These are phyloP conservation scores for Diogma glabrata DNA, from an alignment of 2,888 invertebrate genomes.

Conservation along the genomic window DNA sequence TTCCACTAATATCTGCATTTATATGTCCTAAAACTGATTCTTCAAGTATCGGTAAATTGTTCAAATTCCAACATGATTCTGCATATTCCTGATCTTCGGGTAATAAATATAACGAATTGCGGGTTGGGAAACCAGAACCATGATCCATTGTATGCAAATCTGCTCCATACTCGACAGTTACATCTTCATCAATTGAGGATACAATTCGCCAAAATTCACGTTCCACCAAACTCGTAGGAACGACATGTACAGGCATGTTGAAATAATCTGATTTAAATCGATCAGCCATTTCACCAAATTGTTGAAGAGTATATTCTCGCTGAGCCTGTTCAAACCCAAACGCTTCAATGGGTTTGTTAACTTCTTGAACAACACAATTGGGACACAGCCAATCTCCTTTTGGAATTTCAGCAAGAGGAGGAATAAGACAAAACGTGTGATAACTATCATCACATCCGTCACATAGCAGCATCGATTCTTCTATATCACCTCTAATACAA, in stretches of 20 bases:
- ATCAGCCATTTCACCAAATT: conserved; percentile 98
- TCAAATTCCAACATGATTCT: conserved; percentile 93
- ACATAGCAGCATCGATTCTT: conserved; percentile 90
- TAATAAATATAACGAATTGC: conserved; percentile 65
- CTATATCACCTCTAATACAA: conserved; percentile 86
- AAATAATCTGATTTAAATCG: conserved; percentile 97
- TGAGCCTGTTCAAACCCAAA: conserved; percentile 97
- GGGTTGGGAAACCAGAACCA: conserved; percentile 90
- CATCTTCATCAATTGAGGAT: conserved; percentile 90
- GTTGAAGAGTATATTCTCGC: conserved; percentile 85
- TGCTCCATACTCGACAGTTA: conserved; percentile 96
- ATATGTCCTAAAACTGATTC: conserved; percentile 92
- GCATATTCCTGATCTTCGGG: conserved; percentile 83
- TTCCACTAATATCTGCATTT: conserved; percentile 95
- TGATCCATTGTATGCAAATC: conserved; percentile 97
- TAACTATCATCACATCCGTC: conserved; percentile 97
- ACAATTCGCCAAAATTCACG: conserved; percentile 98
- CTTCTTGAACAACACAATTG: conserved; percentile 85
- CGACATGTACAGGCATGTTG: conserved; percentile 89
- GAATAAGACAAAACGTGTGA: conserved; percentile 94
- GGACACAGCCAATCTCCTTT: conserved; percentile 98
- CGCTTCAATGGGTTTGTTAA: conserved; percentile 82
- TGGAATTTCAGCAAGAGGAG: conserved; percentile 85
- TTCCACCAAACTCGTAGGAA: conserved; percentile 79
- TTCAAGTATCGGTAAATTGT: conserved; percentile 90